Conservation (phyloP, 2,797 vertebrate species). For the Coilia nasus region DNA sequence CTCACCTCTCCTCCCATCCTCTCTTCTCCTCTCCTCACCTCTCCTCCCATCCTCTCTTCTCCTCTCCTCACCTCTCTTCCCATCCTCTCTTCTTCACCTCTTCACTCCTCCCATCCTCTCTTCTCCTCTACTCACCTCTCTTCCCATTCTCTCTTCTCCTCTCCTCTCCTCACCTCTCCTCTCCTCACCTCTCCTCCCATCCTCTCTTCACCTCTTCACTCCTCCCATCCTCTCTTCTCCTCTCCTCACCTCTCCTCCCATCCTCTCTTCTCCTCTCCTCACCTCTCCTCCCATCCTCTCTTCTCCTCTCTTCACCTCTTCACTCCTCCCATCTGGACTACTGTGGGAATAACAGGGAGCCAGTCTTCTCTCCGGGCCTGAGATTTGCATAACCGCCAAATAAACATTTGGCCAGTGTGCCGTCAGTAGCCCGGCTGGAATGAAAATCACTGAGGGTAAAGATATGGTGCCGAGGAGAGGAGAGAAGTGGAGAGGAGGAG, state of each 20-base stretch:
- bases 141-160: neutral
- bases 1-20: no score
- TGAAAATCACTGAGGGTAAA: conserved; percentile 46
- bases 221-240: neutral
- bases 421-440: conserved; percentile 47
- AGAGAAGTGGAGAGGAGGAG: no score
- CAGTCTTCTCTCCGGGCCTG: neutral
- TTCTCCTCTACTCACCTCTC: neutral
- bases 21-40: no score
- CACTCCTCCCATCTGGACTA: neutral
- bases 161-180: neutral
- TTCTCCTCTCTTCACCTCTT: neutral
- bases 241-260: neutral
- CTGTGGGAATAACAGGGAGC: conserved; percentile 37
- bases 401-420: conserved; percentile 47
- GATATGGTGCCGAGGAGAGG: conserved; percentile 47
- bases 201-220: neutral
- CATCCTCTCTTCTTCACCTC: neutral
- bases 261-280: neutral
- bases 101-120: no score
- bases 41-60: no score
- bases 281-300: neutral
- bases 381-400: conserved; percentile 49
- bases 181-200: no score
- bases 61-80: neutral